phyloP scores from a whole-genome alignment of 2,797 vertebrate species.

The Nyctibius grandis region DNA sequence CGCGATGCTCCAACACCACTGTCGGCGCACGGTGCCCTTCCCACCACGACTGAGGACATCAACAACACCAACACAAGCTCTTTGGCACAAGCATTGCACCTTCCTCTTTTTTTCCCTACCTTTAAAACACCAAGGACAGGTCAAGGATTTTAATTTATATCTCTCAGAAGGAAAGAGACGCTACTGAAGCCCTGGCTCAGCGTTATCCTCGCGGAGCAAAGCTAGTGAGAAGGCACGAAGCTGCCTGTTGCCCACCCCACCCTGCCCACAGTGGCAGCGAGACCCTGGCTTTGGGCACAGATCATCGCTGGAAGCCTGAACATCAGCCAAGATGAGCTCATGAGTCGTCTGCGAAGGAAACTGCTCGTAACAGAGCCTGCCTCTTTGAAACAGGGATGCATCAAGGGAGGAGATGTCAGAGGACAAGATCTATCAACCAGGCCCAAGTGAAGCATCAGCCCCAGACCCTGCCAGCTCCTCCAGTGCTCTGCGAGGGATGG shows the following conservation, averaged over 20 bases:
- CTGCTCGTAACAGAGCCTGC: accelerated
- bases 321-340: accelerated
- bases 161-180: neutral
- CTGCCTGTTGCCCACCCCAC: neutral
- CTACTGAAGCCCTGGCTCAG: neutral
- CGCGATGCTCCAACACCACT: too few relatives aligned
- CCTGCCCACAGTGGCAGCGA: neutral
- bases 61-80: too few relatives aligned
- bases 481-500: accelerated
- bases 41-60: too few relatives aligned
- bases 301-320: neutral
- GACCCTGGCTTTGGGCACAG: neutral
- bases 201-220: accelerated
- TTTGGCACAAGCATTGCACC: too few relatives aligned
- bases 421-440: neutral
- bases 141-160: accelerated
- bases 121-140: neutral
- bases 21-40: too few relatives aligned
- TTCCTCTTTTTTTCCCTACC: too few relatives aligned
- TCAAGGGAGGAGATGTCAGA: neutral
- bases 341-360: accelerated
- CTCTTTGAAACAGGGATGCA: accelerated
- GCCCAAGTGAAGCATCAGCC: neutral
- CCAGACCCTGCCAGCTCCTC: neutral
- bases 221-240: accelerated